phyloP scores from a whole-genome alignment of 2,797 vertebrate species.

The Coregonus suidteri region DNA sequence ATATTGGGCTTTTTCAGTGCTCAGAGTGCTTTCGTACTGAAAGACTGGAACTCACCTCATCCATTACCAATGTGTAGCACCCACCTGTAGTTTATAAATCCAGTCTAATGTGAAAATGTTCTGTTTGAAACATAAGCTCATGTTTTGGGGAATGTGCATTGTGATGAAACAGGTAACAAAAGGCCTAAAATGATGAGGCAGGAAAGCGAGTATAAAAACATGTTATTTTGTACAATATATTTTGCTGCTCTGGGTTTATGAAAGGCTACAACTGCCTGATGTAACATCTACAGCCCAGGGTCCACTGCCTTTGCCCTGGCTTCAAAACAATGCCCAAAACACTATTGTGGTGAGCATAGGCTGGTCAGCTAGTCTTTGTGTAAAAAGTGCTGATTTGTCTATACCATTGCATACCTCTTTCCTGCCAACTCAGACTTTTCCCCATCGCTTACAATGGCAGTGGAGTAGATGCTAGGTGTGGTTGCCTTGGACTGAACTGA shows the following conservation, averaged over 20 bases:
- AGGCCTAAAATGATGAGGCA: background rate
- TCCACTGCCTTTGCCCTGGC: conserved; percentile 8
- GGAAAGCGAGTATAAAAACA: background rate
- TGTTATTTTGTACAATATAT: background rate
- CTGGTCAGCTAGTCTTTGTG: conserved; percentile 61
- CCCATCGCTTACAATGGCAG: conserved; percentile 49
- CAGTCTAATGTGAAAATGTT: background rate
- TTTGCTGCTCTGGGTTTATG: background rate
- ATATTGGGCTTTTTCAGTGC: no score
- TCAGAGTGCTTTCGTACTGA: no score
- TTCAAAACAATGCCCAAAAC: conserved; percentile 40
- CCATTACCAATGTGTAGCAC: no score
- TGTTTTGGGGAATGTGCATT: background rate
- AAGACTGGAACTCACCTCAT: no score
- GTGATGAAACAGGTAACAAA: background rate
- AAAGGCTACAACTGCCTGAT: conserved; percentile 6
- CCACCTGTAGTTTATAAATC: background rate
- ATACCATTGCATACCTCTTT: conserved; percentile 46
- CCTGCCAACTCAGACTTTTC: conserved; percentile 59
- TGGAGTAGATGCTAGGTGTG: conserved; percentile 12
- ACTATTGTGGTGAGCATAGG: conserved; percentile 36
- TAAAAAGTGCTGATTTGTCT: conserved; percentile 72
- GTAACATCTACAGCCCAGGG: background rate
- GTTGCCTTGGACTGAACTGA: conserved; percentile 9
- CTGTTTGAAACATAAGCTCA: background rate